phyloP scores from a whole-genome alignment of 2,113 vertebrate genomes.

The Pseudopipra pipra region DNA sequence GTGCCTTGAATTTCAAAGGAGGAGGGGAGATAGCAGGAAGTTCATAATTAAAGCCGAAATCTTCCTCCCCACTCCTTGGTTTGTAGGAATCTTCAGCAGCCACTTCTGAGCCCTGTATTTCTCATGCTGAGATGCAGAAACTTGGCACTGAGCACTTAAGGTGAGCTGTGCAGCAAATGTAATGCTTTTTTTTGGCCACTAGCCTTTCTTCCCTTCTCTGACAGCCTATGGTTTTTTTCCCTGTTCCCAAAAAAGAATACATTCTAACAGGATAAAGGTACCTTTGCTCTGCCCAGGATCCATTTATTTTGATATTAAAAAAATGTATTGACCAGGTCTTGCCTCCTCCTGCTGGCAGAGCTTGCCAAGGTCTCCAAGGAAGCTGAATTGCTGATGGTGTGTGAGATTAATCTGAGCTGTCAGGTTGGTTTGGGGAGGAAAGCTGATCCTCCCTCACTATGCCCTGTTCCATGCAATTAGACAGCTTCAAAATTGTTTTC shows the following conservation, averaged over 20 bases:
- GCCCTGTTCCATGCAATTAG: not conserved
- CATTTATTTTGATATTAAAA: not conserved
- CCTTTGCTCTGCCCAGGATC: not conserved
- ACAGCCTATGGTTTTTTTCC: not conserved
- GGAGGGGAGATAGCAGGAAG: not conserved
- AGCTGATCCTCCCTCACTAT: not conserved
- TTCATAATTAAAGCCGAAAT: conserved; percentile 38
- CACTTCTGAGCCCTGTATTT: not conserved
- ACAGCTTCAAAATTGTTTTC: not conserved
- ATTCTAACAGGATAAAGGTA: not conserved
- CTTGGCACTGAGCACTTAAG: not conserved
- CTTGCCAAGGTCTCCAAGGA: not conserved
- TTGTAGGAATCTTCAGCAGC: not conserved
- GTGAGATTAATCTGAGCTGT: not conserved
- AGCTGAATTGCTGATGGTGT: not conserved
- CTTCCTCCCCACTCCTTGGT: not conserved
- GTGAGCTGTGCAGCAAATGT: not conserved
- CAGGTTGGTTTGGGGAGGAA: not conserved
- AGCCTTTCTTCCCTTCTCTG: not conserved
- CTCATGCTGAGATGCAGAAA: not conserved
- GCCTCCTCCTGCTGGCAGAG: not conserved
- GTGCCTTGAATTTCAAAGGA: conserved; percentile 38
- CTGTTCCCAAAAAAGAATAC: not conserved
- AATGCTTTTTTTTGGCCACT: not conserved
- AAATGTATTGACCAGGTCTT: not conserved